phyloP scores from a whole-genome alignment of 2,888 invertebrate genomes.

The Euphydryas editha region DNA sequence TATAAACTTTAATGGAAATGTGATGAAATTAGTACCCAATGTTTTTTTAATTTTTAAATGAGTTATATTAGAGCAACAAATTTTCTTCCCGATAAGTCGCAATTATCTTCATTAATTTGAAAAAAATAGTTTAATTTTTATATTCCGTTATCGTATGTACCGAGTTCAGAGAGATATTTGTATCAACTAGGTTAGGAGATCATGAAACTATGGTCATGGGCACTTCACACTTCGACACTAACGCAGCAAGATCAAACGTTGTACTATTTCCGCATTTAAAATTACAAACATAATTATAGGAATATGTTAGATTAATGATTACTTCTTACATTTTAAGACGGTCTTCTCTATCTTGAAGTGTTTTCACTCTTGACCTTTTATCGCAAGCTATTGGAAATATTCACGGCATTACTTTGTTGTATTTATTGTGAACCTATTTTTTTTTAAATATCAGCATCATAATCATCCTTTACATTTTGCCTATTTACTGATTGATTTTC shows the following conservation, averaged over 20 bases:
- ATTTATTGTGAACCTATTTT: conserved; percentile 36
- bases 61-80: background rate
- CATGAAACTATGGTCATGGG: conserved; percentile 45
- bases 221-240: conserved; percentile 19
- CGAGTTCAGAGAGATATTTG: conserved; percentile 34
- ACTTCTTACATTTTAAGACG: background rate
- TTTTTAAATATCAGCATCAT: background rate
- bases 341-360: conserved; percentile 32
- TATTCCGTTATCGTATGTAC: conserved; percentile 13
- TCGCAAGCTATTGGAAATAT: conserved; percentile 24
- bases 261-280: conserved; percentile 21
- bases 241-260: conserved; percentile 17
- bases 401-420: conserved; percentile 27
- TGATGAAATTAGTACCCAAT: too few species aligned
- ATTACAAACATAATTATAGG: background rate
- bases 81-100: too few species aligned
- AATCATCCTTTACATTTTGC: conserved; percentile 12
- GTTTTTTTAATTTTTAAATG: background rate
- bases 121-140: conserved; percentile 13
- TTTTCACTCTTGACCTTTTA: conserved; percentile 30
- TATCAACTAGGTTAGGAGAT: conserved; percentile 44
- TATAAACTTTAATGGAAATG: too few species aligned
- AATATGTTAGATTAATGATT: background rate
- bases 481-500: background rate
- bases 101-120: background rate